These are phyloP conservation scores for Gobiocypris rarus DNA, from an alignment of 2,113 vertebrate genomes.

Conservation along the genomic window DNA sequence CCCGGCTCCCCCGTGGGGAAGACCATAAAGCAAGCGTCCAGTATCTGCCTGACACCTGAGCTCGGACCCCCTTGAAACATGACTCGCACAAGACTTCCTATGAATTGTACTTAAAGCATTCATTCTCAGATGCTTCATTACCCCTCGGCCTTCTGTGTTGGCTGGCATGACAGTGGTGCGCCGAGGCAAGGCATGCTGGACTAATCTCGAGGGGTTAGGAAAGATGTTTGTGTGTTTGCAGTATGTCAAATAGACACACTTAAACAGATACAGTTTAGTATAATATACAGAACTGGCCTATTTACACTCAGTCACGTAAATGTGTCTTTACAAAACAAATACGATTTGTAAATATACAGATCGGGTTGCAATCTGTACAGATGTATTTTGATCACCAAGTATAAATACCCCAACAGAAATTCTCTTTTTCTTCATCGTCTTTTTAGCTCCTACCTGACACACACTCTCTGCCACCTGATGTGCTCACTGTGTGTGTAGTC, in stretches of 20 bases:
- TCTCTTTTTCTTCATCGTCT: neutral
- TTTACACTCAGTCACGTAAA: neutral
- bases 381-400: neutral
- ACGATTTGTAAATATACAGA: neutral
- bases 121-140: constrained; percentile 62
- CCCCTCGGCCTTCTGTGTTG: constrained; percentile 43
- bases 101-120: constrained; percentile 56
- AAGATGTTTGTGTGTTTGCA: neutral
- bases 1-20: constrained; percentile 3
- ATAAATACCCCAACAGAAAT: neutral
- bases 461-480: constrained; percentile 3
- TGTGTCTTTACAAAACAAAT: neutral
- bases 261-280: constrained; percentile 23
- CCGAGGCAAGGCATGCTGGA: constrained; percentile 39
- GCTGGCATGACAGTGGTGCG: constrained; percentile 53
- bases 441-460: constrained; percentile 1
- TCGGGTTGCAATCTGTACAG: neutral
- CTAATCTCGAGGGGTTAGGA: constrained; percentile 30
- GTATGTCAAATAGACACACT: neutral
- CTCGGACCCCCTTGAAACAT: neutral
- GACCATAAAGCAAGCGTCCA: constrained; percentile 49
- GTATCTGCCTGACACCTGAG: constrained; percentile 46
- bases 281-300: neutral
- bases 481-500: constrained; percentile 34
- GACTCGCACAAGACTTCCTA: constrained; percentile 40